Evolutionary conservation across 1,140 invertebrate genomes (phyloP), one percentile per base, ranked within the genome.

Genomic region (Acromyrmex echinatior): DNA sequence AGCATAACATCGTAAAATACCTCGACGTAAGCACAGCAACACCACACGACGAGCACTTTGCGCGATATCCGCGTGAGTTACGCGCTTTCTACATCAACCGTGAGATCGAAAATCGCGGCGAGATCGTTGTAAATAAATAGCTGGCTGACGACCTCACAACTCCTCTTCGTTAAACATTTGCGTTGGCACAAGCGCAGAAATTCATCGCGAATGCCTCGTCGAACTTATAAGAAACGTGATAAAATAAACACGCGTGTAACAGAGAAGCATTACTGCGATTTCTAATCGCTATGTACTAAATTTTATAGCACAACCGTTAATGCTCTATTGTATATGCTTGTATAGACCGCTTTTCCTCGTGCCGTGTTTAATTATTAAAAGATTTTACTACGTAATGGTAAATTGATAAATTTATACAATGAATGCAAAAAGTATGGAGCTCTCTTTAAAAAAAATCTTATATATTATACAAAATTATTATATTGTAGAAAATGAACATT

Each of bases 1-100:
- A 92, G 87, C 86, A 92, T 91, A 92, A 92, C 91, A 92, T 90
- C 90, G 91, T 92, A 92, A 92, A 92, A 85, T 80, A 88, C 86
- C 82, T 85, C 86, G 86, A 86, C 73, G 78, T 88, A 92, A 92
- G 89, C 89, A 89, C 65, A 79, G 62, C 65, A 70, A 60, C 35
- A 73, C 16, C 49, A 58, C 49, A 63, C 51, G 71, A 76, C 71
- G 87, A 73, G 71, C 66, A 76, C 73, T 88, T 86, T 80, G 66
- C 65, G 39, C 71, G 71, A 84, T 86, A 86, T 86, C 62, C 45
- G 77, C 31, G 76, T 60, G 60, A 63, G 77, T 63, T 87, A 51
- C 65, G 74, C 80, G 74, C 74, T 81, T 81, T 82, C 84, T 53
- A 56, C 85, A 76, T 88, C 82, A 87, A 78, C 71, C 87, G 80